phyloP scores from a whole-genome alignment of 2,888 invertebrate genomes.

The Trachelus tabidus region DNA sequence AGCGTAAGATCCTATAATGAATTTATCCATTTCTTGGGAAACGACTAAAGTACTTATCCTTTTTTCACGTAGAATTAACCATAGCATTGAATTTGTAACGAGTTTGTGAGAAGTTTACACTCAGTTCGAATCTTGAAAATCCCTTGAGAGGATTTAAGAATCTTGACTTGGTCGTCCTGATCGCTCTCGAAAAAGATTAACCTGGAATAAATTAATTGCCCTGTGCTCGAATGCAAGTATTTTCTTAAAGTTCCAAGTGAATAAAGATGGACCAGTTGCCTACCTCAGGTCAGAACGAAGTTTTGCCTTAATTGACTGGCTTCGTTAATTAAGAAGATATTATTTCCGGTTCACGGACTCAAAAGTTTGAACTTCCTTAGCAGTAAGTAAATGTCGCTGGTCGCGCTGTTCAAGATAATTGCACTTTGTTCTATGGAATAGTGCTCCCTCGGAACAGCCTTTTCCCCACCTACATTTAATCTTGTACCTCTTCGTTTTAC shows the following conservation, averaged over 20 bases:
- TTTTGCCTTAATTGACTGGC: conserved; percentile 37
- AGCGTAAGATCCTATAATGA: conserved; percentile 72
- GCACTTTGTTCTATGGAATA: conserved; percentile 30
- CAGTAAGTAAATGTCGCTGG: not conserved
- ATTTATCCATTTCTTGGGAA: not conserved
- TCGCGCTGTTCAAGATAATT: conserved; percentile 28
- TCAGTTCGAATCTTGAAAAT: not conserved
- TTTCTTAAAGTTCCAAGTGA: not conserved
- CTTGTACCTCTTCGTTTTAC: not conserved
- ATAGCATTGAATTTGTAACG: not conserved
- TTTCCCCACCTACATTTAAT: not conserved
- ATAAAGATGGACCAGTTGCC: not conserved
- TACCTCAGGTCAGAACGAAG: conserved; percentile 22
- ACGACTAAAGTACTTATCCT: not conserved
- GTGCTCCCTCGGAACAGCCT: not conserved
- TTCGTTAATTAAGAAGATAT: conserved; percentile 37
- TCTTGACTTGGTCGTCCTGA: not conserved
- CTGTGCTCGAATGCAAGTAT: not conserved
- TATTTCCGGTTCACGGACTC: conserved; percentile 27
- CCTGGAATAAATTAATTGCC: not conserved
- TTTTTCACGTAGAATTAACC: not conserved
- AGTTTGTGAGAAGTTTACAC: not conserved
- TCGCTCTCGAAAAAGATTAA: not conserved
- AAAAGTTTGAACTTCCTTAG: conserved; percentile 19
- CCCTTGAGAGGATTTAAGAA: not conserved